Evolutionary conservation across 1,140 invertebrate species (phyloP).

Genomic region (Euglossa dilemma): DNA sequence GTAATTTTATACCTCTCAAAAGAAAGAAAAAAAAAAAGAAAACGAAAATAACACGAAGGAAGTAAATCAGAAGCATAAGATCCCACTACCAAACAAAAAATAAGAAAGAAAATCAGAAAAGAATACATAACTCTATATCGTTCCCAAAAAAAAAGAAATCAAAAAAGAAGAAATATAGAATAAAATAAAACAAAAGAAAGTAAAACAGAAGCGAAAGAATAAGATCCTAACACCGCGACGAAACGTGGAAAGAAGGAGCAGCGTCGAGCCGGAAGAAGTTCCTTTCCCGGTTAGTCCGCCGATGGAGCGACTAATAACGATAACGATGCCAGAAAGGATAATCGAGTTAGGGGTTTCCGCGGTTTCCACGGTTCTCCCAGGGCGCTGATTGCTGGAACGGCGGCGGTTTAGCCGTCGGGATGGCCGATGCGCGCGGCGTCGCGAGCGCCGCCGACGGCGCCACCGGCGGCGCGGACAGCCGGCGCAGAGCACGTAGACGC

Average conservation of each 20-base stretch:
- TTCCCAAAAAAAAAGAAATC: too few species aligned
- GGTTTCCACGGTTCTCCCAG: constrained; percentile 72
- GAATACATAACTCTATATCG: not conserved
- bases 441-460: constrained; percentile 14
- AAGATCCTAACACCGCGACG: too few species aligned
- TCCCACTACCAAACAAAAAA: too few species aligned
- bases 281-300: constrained; percentile 54
- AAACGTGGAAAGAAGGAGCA: not conserved
- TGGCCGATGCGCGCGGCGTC: constrained; percentile 35
- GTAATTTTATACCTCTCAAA: not conserved
- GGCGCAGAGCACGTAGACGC: constrained; percentile 15
- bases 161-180: not conserved
- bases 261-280: constrained; percentile 37
- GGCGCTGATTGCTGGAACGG: constrained; percentile 74
- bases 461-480: not conserved
- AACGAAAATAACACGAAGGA: not conserved
- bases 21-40: not conserved
- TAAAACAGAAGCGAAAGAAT: too few species aligned
- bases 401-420: constrained; percentile 59
- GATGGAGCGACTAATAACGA: constrained; percentile 76
- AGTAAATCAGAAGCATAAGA: too few species aligned
- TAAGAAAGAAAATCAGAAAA: too few species aligned
- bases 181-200: not conserved
- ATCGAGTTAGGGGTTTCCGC: constrained; percentile 74
- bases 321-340: constrained; percentile 75